Percentiles rank a stretch among this genome's conserved stretches.
Conservation (phyloP, 2,113 vertebrate genomes). For the Ursus arctos region DNA sequence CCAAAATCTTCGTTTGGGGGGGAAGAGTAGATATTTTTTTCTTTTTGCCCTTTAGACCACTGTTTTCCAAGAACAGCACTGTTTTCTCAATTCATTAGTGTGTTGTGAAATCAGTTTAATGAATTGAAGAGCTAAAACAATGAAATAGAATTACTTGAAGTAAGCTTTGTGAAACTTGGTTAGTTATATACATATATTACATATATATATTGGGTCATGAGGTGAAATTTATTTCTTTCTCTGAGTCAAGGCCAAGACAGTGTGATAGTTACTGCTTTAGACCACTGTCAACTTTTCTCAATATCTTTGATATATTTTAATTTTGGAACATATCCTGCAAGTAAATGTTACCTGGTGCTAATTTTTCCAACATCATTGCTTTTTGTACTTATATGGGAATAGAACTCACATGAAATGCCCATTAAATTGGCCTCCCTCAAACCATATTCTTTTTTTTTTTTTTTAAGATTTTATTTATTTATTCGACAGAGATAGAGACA, state of each 20-base stretch:
- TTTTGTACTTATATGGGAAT: background rate
- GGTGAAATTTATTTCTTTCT: conserved; percentile 33
- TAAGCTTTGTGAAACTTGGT: background rate
- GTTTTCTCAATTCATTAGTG: background rate
- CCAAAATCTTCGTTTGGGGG: background rate
- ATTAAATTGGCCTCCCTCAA: background rate
- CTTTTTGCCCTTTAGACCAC: background rate
- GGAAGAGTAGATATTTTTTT: background rate
- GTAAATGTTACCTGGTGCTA: conserved; percentile 4
- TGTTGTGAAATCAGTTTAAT: background rate
- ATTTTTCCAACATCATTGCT: background rate
- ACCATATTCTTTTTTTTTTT: background rate
- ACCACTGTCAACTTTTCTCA: background rate
- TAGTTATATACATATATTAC: background rate
- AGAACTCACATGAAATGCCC: background rate
- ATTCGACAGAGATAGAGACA: no score
- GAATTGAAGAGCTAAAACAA: conserved; percentile 10
- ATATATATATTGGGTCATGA: background rate
- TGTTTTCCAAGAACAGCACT: background rate
- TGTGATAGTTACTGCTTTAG: conserved; percentile 24
- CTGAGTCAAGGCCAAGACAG: background rate
- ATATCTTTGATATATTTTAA: conserved; percentile 9
- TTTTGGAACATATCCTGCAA: background rate
- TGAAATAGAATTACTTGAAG: background rate
- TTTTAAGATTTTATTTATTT: no score